Evolutionary conservation across 2,888 invertebrate genomes (phyloP).

Genomic region (Steromphala cineraria): DNA sequence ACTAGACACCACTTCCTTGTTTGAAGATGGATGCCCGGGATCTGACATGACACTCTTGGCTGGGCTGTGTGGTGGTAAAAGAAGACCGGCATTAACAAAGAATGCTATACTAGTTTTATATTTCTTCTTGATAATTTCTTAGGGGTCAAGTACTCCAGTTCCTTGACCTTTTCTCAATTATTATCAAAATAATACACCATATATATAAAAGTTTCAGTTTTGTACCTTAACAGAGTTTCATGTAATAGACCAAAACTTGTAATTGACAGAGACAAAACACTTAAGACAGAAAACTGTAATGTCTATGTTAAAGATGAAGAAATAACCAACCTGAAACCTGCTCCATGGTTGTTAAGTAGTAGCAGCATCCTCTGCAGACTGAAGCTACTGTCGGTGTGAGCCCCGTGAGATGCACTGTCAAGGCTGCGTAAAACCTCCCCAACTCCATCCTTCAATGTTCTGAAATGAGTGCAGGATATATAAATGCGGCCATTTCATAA

Average conservation of each 20-base stretch:
- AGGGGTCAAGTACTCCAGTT: too few relatives aligned
- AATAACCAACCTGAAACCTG: not conserved
- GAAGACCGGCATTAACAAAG: too few relatives aligned
- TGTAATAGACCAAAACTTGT: too few relatives aligned
- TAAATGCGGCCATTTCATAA: not conserved
- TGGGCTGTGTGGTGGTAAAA: not conserved
- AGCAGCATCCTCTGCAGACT: constrained; percentile 24
- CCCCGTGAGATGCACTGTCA: constrained; percentile 32
- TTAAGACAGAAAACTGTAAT: too few relatives aligned
- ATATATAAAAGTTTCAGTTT: too few relatives aligned
- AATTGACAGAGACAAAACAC: too few relatives aligned
- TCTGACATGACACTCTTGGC: constrained; percentile 22
- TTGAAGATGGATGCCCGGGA: not conserved
- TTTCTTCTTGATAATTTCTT: too few relatives aligned
- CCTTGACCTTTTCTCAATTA: too few relatives aligned
- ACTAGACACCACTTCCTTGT: not conserved
- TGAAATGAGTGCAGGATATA: constrained; percentile 22
- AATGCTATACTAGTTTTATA: too few relatives aligned
- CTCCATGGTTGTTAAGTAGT: constrained; percentile 1
- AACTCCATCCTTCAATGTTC: constrained; percentile 58
- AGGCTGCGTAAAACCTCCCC: constrained; percentile 46
- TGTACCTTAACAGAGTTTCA: too few relatives aligned
- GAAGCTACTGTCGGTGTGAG: constrained; percentile 2
- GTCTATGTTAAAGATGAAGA: not conserved
- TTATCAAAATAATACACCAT: too few relatives aligned